Conservation (phyloP, 2,797 vertebrate genomes). For the Xiphophorus birchmanni region DNA sequence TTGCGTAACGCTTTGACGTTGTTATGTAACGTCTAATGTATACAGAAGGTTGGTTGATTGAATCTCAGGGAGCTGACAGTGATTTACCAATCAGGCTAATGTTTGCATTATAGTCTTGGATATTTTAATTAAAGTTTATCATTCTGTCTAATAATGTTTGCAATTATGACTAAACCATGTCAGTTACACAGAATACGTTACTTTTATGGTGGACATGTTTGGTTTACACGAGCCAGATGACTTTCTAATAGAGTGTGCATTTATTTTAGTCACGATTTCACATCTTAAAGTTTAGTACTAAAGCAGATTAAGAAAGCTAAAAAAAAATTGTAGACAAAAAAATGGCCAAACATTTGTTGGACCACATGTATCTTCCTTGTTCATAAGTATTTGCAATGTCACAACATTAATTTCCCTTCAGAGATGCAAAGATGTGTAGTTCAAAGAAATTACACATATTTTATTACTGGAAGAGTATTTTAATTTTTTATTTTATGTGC, state of each 20-base stretch:
- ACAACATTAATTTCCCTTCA: neutral
- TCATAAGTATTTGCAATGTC: neutral
- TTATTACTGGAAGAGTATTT: neutral
- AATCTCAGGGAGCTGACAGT: constrained; percentile 38
- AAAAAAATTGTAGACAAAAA: neutral
- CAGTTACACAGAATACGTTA: neutral
- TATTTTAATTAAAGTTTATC: neutral
- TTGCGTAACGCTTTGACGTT: neutral
- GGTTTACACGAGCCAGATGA: neutral
- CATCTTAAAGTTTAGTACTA: constrained; percentile 15
- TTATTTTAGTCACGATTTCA: constrained; percentile 10
- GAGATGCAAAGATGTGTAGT: neutral
- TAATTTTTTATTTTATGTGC: neutral
- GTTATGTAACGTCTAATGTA: constrained; percentile 30
- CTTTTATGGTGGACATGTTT: neutral
- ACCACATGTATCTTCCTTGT: neutral
- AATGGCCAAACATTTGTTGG: neutral
- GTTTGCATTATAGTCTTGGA: constrained; percentile 7
- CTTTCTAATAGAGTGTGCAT: neutral
- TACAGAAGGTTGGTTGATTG: constrained; percentile 22
- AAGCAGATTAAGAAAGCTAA: neutral
- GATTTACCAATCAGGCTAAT: constrained; percentile 44
- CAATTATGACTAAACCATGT: neutral
- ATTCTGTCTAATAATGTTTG: neutral
- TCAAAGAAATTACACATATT: neutral